Base-by-base conservation (phyloP, 2,797 vertebrate genomes). In the Syncerus caffer region DNA sequence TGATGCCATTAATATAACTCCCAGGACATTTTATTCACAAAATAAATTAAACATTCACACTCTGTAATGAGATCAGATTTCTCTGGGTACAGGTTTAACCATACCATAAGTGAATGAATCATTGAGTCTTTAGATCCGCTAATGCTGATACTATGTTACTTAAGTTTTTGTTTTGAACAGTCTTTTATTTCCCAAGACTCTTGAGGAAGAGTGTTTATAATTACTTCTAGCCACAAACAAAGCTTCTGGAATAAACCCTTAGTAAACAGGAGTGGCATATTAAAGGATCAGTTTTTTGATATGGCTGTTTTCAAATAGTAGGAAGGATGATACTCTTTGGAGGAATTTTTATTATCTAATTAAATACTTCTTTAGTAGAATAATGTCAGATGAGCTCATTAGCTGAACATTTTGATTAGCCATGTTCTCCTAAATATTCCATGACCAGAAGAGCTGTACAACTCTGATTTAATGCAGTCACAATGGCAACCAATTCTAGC, bases 21-120 rank as follows among this genome's bases (percentile, higher is more conserved):
- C 55, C 45, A 92, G 4, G 85, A 88, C 62, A 92, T 92, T 92
- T 60, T 88, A 79, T 67, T 95, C 93, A 87, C 79, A 83, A 93
- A 96, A 92, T 95, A 82, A 92, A 97, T 95, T 83, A 95, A 94
- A 95, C 23, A 82, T 86, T 96, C 58, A 94, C 60, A 87, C 31
- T 96, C 53, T 89, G 53, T 96, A 97, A 96, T 97, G 90, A 97
- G 90, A 96, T 95, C 50, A 95, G 45, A 93, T 7, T 97, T 96
- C 85, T 92, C 45, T 92, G n/a, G 45, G 79, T 89, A 96, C 84
- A 96, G 57, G 47, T 93, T 97, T 89, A 96, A 87, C 64, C 34
- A 95, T 64, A 85, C 42, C 53, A 93, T 85, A 60, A 88, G 91
- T 78, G 50, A 58, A 94, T 42, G 85, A 98, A 88, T 92, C 88